A percentile compares a stretch with the other conserved stretches of the same genome.
phyloP scores from a whole-genome alignment of 2,888 invertebrate genomes.

The Amiota minor region DNA sequence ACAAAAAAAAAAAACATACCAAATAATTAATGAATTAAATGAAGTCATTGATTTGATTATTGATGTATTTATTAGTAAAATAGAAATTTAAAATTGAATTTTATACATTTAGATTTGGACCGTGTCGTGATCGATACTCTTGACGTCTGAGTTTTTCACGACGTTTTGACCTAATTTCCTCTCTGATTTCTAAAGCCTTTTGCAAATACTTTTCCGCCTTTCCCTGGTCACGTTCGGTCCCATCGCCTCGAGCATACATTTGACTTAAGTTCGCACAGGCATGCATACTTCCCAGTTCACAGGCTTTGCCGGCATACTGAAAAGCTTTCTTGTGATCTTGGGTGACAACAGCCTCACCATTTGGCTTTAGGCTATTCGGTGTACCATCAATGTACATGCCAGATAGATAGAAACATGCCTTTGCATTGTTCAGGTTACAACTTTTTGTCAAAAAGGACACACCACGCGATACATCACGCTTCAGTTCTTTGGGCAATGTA shows the following conservation, averaged over 20 bases:
- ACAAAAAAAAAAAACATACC: no score
- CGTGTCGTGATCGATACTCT: no score
- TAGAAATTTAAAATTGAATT: no score
- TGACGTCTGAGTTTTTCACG: no score
- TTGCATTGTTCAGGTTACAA: constrained; percentile 76
- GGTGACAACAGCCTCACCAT: constrained; percentile 75
- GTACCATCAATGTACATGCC: constrained; percentile 84
- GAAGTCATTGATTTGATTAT: no score
- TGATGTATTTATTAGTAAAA: no score
- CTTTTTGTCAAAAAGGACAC: constrained; percentile 76
- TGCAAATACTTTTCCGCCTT: constrained; percentile 82
- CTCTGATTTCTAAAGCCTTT: constrained; percentile 80
- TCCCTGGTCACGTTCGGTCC: constrained; percentile 80
- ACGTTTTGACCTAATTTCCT: constrained; percentile 74
- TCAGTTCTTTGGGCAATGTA: constrained; percentile 74
- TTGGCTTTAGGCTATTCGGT: not conserved
- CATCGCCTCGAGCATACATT: constrained; percentile 88
- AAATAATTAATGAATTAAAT: no score
- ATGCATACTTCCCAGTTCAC: constrained; percentile 86
- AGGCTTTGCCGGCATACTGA: constrained; percentile 82
- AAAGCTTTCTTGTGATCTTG: constrained; percentile 85
- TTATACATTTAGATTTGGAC: no score
- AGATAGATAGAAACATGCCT: constrained; percentile 85
- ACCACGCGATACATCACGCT: constrained; percentile 77
- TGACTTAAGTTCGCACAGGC: constrained; percentile 91